Evolutionary conservation across 2,888 invertebrate genomes (phyloP), one percentile per base, ranked within the genome.

Genomic region (Erannis defoliaria): DNA sequence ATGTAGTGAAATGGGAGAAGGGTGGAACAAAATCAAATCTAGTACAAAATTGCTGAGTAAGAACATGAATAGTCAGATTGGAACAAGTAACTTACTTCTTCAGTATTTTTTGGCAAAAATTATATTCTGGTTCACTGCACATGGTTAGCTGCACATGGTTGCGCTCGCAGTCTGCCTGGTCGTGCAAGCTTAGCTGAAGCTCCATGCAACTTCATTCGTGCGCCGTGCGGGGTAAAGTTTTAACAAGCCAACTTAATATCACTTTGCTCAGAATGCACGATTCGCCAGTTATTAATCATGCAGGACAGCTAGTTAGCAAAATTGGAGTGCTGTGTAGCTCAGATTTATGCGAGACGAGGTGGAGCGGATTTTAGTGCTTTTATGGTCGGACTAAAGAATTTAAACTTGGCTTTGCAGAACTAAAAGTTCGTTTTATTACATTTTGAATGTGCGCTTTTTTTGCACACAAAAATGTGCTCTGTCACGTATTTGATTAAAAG

Each of bases 171-270:
- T 50, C 61, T n/a, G 45, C 1, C 31, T 48, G 21, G 29, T 51
- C 51, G 55, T 21, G 50, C 43, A 29, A 23, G 43, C 16, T 37
- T 45, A 5, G 4, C 37, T 5, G 29, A 16, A 37, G 23, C 45
- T 85, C 81, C 75, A 82, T 78, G 78, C 82, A 86, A 85, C 84
- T 88, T 79, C 80, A 86, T 85, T 86, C 78, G 77, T 85, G 85
- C 87, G 78, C 81, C 78, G 85, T 84, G 81, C 81, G 81, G 78
- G 81, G 65, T 84, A 86, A 92, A 92, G 91, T 93, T 93, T 91
- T 93, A 93, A 93, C 93, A 91, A 93, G 92, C 89, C 90, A 92
- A 93, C 93, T 93, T 92, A 91, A 92, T 93, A 91, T 92, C 93
- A 91, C 90, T 92, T 89, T 84, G 82, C 86, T 75, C 82, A 83